Conservation (phyloP, 2,113 vertebrate species). For the Promerops cafer region DNA sequence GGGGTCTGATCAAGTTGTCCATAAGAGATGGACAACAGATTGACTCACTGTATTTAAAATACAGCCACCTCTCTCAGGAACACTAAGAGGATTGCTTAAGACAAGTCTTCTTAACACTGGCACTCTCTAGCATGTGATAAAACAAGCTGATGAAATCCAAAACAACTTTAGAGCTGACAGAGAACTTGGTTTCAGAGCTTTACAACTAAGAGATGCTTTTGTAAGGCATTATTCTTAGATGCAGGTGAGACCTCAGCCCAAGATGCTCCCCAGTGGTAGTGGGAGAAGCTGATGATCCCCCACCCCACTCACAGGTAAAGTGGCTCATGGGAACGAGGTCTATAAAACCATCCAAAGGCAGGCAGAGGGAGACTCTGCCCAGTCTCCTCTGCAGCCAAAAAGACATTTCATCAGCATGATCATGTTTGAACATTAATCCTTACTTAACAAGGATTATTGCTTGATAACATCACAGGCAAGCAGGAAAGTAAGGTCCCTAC, state of each 20-base stretch:
- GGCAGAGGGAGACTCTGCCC: background rate
- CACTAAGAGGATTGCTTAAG: slow-evolving; percentile 17
- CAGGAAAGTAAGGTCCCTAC: background rate
- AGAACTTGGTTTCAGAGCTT: background rate
- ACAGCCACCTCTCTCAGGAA: background rate
- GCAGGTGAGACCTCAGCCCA: background rate
- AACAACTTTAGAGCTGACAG: background rate
- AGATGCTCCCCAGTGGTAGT: background rate
- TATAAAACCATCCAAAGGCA: background rate
- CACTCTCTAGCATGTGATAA: background rate
- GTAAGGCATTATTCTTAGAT: background rate
- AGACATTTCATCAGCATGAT: slow-evolving; percentile 19
- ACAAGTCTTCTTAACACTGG: background rate
- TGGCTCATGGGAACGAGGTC: background rate
- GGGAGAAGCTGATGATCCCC: background rate
- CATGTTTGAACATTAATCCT: slow-evolving; percentile 45
- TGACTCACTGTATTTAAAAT: background rate
- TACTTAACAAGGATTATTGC: slow-evolving; percentile 14
- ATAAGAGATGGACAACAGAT: background rate
- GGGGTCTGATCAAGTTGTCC: background rate
- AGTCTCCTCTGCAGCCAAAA: background rate
- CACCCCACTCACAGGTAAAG: background rate
- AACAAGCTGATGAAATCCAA: background rate
- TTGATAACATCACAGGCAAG: slow-evolving; percentile 43
- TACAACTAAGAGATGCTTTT: background rate